Evolutionary conservation across 2,113 vertebrate species (phyloP).

Genomic region (Miniopterus natalensis): DNA sequence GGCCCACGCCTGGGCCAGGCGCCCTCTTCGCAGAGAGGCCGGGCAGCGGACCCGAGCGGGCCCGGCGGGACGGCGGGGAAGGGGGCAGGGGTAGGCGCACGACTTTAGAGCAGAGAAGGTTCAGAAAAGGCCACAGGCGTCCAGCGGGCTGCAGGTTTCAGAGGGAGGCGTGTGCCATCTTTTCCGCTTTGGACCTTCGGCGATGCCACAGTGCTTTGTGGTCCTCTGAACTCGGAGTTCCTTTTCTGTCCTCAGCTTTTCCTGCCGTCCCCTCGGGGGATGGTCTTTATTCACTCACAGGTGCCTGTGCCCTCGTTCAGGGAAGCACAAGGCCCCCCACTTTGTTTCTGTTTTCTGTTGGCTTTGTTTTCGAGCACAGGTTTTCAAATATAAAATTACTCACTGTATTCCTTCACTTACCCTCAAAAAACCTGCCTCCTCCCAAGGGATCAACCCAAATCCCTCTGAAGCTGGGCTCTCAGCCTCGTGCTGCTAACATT

Average conservation of each 20-base stretch:
- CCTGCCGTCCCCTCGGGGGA: neutral
- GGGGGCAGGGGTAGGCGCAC: neutral
- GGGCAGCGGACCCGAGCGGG: neutral
- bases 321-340: neutral
- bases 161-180: neutral
- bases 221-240: neutral
- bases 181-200: neutral
- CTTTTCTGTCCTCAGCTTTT: neutral
- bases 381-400: neutral
- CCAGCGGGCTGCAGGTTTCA: neutral
- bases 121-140: neutral
- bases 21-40: neutral
- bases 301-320: neutral
- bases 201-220: fast-evolving
- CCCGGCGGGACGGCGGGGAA: neutral
- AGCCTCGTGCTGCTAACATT: no score
- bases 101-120: neutral
- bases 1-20: neutral
- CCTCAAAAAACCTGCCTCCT: neutral
- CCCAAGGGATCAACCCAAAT: neutral
- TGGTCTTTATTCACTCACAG: neutral
- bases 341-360: neutral
- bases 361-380: neutral
- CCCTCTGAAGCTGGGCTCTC: neutral
- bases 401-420: neutral